These are phyloP conservation scores for Aramus guarauna DNA, from an alignment of 2,113 vertebrate genomes.

Conservation along the genomic window DNA sequence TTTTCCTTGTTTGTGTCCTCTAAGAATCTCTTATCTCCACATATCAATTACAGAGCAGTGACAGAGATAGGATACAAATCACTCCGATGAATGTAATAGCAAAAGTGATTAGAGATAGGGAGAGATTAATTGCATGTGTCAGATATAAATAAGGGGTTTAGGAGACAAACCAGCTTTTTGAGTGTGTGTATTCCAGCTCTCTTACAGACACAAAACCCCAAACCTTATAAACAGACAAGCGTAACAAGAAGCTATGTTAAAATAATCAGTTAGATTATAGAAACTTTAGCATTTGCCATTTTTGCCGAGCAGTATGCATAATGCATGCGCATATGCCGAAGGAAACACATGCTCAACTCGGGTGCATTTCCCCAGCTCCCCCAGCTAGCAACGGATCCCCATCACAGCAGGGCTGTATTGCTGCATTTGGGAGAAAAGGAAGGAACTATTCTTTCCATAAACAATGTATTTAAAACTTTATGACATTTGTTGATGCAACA, in stretches of 20 bases:
- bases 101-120: constrained; percentile 39
- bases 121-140: constrained; percentile 43
- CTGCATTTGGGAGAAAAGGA: neutral
- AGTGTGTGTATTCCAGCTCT: neutral
- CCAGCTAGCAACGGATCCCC: neutral
- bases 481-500: neutral
- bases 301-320: neutral
- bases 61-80: constrained; percentile 47
- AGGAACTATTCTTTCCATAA: neutral
- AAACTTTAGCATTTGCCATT: neutral
- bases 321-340: neutral
- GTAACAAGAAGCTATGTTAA: neutral
- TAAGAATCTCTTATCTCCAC: constrained; percentile 53
- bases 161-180: neutral
- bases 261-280: neutral
- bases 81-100: constrained; percentile 8
- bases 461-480: neutral
- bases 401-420: neutral
- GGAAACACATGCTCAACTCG: rapidly evolving
- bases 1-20: constrained; percentile 46
- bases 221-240: neutral
- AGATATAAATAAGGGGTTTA: constrained; percentile 44
- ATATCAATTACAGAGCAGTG: constrained; percentile 40
- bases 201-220: neutral
- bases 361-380: neutral